Evolutionary conservation across 1,140 invertebrate genomes (phyloP).

Genomic region (Ips nitidus): DNA sequence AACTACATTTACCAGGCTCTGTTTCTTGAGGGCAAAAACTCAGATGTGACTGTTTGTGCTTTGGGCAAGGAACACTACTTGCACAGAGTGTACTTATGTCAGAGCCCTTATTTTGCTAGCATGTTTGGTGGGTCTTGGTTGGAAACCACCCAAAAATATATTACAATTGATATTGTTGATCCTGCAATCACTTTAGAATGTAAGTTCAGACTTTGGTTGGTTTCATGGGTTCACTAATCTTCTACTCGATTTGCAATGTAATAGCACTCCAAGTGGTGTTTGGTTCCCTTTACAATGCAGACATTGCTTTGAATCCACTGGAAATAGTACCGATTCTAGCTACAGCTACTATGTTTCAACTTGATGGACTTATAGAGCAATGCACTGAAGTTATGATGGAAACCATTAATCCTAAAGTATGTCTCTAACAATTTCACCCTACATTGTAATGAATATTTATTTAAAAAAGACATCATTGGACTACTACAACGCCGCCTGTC

Average conservation of each 20-base stretch:
- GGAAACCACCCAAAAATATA: constrained; percentile 67
- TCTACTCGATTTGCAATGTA: neutral
- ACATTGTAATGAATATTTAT: constrained; percentile 1
- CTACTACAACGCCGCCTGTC: constrained; percentile 68
- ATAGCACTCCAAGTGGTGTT: constrained; percentile 69
- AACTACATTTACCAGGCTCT: constrained; percentile 80
- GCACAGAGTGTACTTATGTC: constrained; percentile 78
- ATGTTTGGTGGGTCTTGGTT: constrained; percentile 85
- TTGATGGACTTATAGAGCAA: constrained; percentile 74
- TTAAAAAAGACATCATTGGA: constrained; percentile 61
- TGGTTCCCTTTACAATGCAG: constrained; percentile 79
- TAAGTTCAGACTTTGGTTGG: constrained; percentile 50
- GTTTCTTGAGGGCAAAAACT: constrained; percentile 75
- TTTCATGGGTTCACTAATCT: neutral
- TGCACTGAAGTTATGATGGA: constrained; percentile 76
- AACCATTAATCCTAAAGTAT: constrained; percentile 65
- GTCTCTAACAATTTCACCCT: constrained; percentile 4
- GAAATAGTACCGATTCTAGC: constrained; percentile 73
- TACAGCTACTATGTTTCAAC: constrained; percentile 74
- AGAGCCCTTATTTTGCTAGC: constrained; percentile 80
- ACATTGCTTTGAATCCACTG: constrained; percentile 70
- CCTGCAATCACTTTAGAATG: constrained; percentile 71
- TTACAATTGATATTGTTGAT: constrained; percentile 74
- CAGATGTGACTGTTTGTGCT: constrained; percentile 74
- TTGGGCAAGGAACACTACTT: constrained; percentile 73